These are phyloP conservation scores for Chrysaora quinquecirrha DNA, from an alignment of 30 jellyfish, hydroid and myxozoan species.

Conservation along the genomic window DNA sequence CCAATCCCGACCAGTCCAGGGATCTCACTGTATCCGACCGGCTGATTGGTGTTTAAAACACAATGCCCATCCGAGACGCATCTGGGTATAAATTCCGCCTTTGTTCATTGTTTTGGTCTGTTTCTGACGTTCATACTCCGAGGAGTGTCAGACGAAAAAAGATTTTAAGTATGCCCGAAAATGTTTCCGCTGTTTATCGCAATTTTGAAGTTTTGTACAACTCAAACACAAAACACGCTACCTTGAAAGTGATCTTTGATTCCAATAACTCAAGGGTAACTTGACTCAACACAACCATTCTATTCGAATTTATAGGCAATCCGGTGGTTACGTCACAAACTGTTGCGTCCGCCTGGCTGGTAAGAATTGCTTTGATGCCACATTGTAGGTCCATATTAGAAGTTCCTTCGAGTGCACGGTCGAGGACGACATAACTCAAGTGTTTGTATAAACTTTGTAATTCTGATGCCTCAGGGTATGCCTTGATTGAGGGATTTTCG, in stretches of 20 bases:
- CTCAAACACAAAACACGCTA: too few relatives aligned
- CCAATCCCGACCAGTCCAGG: too few relatives aligned
- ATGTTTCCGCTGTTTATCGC: too few relatives aligned
- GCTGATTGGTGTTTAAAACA: too few relatives aligned
- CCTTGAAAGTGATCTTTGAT: slow-evolving; percentile 50
- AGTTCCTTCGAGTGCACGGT: slow-evolving; percentile 46
- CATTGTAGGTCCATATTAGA: slow-evolving; percentile 51
- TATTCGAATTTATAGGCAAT: slow-evolving; percentile 31
- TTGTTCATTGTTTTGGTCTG: too few relatives aligned
- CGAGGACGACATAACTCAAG: slow-evolving; percentile 41
- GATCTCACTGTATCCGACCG: too few relatives aligned
- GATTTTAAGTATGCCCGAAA: too few relatives aligned
- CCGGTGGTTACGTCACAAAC: slow-evolving; percentile 52
- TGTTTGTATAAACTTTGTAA: slow-evolving; percentile 19
- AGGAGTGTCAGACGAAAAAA: too few relatives aligned
- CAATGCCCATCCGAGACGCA: too few relatives aligned
- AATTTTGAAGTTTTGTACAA: too few relatives aligned
- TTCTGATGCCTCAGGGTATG: slow-evolving; percentile 47
- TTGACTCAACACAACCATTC: slow-evolving; percentile 3
- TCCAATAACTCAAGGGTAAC: slow-evolving; percentile 30
- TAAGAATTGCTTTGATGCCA: slow-evolving; percentile 19
- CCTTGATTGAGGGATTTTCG: slow-evolving; percentile 17
- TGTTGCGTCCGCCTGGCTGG: slow-evolving; percentile 3
- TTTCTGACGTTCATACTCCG: too few relatives aligned
- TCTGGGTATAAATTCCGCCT: too few relatives aligned